Conservation (phyloP, 2,888 invertebrate species). For the Odontocolon sp. region DNA sequence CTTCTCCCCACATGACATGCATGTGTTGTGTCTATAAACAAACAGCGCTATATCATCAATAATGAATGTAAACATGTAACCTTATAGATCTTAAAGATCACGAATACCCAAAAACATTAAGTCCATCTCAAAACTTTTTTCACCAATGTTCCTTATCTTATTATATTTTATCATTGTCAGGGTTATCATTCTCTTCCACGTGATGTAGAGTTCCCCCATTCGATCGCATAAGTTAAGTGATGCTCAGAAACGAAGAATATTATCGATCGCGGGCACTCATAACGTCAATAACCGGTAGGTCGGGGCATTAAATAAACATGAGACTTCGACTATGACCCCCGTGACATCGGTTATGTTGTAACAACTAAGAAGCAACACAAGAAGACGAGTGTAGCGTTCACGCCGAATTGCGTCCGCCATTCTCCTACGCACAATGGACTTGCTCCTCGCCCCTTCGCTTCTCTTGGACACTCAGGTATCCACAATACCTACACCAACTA, state of each 20-base stretch:
- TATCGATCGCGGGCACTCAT: slow-evolving; percentile 48
- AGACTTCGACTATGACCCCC: slow-evolving; percentile 60
- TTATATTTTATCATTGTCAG: too few relatives aligned
- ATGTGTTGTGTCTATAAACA: too few relatives aligned
- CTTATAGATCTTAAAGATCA: too few relatives aligned
- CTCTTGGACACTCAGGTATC: slow-evolving; percentile 33
- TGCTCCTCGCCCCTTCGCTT: not conserved
- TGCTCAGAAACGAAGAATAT: slow-evolving; percentile 27
- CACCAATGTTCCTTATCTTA: too few relatives aligned
- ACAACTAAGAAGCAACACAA: not conserved
- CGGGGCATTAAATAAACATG: slow-evolving; percentile 63
- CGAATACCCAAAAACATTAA: too few relatives aligned
- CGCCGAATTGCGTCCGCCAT: slow-evolving; percentile 53
- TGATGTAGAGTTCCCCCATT: not conserved
- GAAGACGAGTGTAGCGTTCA: slow-evolving; percentile 42
- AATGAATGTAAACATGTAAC: too few relatives aligned
- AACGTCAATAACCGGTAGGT: slow-evolving; percentile 60
- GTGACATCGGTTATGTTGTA: slow-evolving; percentile 61
- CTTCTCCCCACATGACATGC: not conserved
- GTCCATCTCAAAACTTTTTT: too few relatives aligned
- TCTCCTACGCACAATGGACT: slow-evolving; percentile 61
- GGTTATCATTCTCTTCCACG: too few relatives aligned
- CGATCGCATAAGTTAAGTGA: not conserved
- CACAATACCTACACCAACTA: not conserved
- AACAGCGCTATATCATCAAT: too few relatives aligned